Evolutionary conservation across 1,140 invertebrate genomes (phyloP), one percentile per base, ranked within the genome.

Genomic region (Penaeus japonicus): DNA sequence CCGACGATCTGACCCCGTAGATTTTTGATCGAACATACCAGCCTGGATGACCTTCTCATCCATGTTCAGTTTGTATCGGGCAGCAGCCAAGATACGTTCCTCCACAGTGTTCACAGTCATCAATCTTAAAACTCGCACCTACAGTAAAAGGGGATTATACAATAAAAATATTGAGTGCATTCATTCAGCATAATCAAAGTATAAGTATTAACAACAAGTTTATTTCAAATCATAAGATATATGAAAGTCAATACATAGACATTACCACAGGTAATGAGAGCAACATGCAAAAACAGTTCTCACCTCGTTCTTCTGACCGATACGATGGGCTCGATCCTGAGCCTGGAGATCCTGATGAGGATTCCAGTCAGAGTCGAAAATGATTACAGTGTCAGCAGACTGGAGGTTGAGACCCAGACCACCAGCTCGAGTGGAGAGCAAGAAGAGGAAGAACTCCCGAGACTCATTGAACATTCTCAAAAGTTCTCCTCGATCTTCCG

Each of bases 331-430:
- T 93, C 99, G 95, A 94, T 99, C 99, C 94, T 99, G 98, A 12
- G 99, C 99, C 91, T 93, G 92, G 84, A 84, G 53, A 92, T 96
- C 96, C 94, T 99, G 98, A 94, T 99, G 98, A 62, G 99, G 98
- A 94, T 99, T 99, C 99, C 99, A 99, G 93, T 99, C 99, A 1
- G 98, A 99, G 93, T 99, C 99, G 92, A 99, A 99, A 89, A 99
- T 99, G 89, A 99, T 95, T 77, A 99, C 99, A 30, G 98, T 99
- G 93, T 99, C 99, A 15, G 99, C 99, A 77, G 97, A 96, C 93
- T 99, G 98, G 84, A 99, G 93, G 95, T 99, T 99, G 70, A 99
- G 94, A 89, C 99, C 99, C 24, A 99, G 94, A 91, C 99, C 99
- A 90, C 98, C 98, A 90, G 98, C 98, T 91, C 99, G 94, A 4